Conservation (phyloP, 92 coral and sea anemone genomes). For the Epizoanthus illoricatus region DNA sequence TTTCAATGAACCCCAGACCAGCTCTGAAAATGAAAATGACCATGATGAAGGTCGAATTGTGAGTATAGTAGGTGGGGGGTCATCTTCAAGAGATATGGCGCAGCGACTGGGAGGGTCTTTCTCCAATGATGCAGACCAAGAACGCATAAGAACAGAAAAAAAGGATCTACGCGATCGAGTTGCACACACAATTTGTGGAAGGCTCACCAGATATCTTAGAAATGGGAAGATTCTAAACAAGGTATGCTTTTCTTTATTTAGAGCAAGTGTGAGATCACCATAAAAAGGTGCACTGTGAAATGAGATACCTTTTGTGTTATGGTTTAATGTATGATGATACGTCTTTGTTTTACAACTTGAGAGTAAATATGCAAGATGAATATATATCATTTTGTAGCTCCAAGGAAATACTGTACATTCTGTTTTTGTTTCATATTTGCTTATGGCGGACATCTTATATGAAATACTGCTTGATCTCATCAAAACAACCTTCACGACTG, state of each 20-base stretch:
- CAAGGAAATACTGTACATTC: too few species aligned
- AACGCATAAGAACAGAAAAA: slow-evolving; percentile 9
- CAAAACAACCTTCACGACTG: too few species aligned
- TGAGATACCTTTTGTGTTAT: neutral
- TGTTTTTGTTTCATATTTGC: too few species aligned
- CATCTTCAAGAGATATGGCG: neutral
- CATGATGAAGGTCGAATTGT: slow-evolving; percentile 21
- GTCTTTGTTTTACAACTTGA: neutral
- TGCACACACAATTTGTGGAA: slow-evolving; percentile 62
- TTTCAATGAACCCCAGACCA: neutral
- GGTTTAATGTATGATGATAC: neutral
- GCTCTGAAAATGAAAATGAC: slow-evolving; percentile 6
- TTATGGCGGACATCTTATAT: too few species aligned
- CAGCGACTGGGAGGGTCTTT: slow-evolving; percentile 3
- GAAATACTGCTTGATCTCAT: too few species aligned
- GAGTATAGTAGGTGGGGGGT: slow-evolving; percentile 9
- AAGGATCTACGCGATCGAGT: slow-evolving; percentile 48
- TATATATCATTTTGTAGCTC: too few species aligned
- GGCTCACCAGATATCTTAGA: slow-evolving; percentile 47
- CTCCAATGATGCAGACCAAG: slow-evolving; percentile 17
- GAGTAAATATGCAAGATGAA: too few species aligned
- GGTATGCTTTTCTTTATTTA: slow-evolving; percentile 40
- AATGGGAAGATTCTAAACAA: slow-evolving; percentile 36
- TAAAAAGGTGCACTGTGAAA: neutral
- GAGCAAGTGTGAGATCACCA: neutral